Percentiles rank a stretch among this genome's conserved stretches.
Conservation (phyloP, 2,888 invertebrate species). For the Ypsolopha scabrella region DNA sequence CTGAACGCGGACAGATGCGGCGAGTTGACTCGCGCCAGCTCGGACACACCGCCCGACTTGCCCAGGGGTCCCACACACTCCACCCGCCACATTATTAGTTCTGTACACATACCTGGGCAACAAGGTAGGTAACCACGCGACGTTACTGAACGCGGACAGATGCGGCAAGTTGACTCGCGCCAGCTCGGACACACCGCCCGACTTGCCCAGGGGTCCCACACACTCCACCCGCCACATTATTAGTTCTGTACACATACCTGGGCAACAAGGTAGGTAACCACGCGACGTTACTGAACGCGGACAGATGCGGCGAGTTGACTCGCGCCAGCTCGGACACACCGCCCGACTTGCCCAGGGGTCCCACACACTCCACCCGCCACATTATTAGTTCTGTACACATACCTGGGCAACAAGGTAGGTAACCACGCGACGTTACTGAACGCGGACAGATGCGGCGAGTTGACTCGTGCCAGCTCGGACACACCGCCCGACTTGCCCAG, state of each 20-base stretch:
- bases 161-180: conserved; percentile 97
- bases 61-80: no score
- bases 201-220: no score
- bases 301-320: conserved; percentile 94
- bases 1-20: conserved; percentile 89
- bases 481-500: no score
- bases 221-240: no score
- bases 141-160: conserved; percentile 79
- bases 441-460: conserved; percentile 94
- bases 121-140: neutral
- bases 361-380: no score
- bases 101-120: no score
- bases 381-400: no score
- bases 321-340: conserved; percentile 96
- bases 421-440: conserved; percentile 99
- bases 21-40: conserved; percentile 96
- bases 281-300: conserved; percentile 97
- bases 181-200: conserved; percentile 96
- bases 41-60: conserved; percentile 98
- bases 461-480: conserved; percentile 95
- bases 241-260: no score
- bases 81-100: no score
- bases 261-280: conserved; percentile 99
- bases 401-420: no score
- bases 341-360: no score